A percentile compares a stretch with the other conserved stretches of the same genome.
Conservation (phyloP, 2,888 invertebrate species). For the Lutraria lutraria region DNA sequence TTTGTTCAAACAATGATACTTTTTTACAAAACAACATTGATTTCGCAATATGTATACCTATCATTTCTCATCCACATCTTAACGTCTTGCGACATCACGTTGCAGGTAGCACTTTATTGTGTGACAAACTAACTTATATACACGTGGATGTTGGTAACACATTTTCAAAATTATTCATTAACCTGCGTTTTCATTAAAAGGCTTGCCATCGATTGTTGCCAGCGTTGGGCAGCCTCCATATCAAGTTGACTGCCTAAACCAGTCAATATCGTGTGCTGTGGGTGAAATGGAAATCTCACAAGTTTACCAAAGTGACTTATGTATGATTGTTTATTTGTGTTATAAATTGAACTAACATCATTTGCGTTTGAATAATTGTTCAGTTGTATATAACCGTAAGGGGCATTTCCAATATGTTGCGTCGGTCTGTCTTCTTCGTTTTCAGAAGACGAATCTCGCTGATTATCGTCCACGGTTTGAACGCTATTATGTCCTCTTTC, state of each 20-base stretch:
- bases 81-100: background rate
- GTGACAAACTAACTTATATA: background rate
- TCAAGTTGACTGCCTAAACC: slow-evolving; percentile 31
- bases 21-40: no score
- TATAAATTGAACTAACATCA: background rate
- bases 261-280: background rate
- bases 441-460: background rate
- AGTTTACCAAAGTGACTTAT: slow-evolving; percentile 12
- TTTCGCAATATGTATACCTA: no score
- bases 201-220: slow-evolving; percentile 60
- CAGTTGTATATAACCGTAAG: slow-evolving; percentile 4
- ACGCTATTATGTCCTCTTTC: background rate
- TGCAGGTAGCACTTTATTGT: background rate
- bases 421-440: background rate
- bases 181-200: slow-evolving; percentile 36
- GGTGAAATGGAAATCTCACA: slow-evolving; percentile 15
- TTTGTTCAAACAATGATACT: no score
- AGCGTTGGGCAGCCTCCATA: slow-evolving; percentile 49
- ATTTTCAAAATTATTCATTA: background rate
- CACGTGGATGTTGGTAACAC: background rate
- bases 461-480: slow-evolving; percentile 18
- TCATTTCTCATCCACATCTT: no score
- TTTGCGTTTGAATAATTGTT: slow-evolving; percentile 24
- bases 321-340: slow-evolving; percentile 11
- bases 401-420: background rate